These are phyloP conservation scores for Folsomia candida DNA, from an alignment of 2,888 invertebrate genomes.

Conservation along the genomic window DNA sequence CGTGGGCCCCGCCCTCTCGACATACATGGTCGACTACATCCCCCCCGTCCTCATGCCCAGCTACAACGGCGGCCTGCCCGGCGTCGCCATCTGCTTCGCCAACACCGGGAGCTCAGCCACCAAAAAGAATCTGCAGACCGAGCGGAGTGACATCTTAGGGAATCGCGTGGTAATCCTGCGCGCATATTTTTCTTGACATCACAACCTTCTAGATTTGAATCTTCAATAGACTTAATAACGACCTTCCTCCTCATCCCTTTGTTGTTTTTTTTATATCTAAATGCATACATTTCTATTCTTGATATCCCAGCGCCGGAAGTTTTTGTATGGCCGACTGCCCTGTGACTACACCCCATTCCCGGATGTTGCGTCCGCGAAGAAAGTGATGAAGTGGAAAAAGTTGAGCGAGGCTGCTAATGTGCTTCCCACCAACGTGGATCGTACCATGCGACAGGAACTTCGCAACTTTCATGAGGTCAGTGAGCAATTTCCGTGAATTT, in stretches of 20 bases:
- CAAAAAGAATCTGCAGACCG: conserved; percentile 42
- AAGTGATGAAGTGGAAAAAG: conserved; percentile 25
- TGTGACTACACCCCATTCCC: conserved; percentile 45
- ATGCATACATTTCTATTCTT: no score
- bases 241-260: no score
- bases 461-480: conserved; percentile 31
- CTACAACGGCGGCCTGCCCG: conserved; percentile 31
- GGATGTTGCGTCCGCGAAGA: conserved; percentile 42
- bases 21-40: conserved; percentile 46
- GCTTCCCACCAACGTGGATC: conserved; percentile 39
- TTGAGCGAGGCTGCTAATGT: conserved; percentile 43
- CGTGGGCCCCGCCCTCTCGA: conserved; percentile 36
- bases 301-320: conserved; percentile 45
- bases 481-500: no score
- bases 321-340: conserved; percentile 45
- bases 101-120: conserved; percentile 42
- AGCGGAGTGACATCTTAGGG: conserved; percentile 42
- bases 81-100: conserved; percentile 31
- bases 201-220: no score
- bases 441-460: conserved; percentile 24
- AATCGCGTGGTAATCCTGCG: conserved; percentile 38
- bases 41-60: conserved; percentile 46
- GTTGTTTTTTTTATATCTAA: no score
- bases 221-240: no score
- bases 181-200: no score